These are phyloP conservation scores for Amphiura filiformis DNA, from an alignment of 35 echinoderm and acorn worm species.

Conservation along the genomic window DNA sequence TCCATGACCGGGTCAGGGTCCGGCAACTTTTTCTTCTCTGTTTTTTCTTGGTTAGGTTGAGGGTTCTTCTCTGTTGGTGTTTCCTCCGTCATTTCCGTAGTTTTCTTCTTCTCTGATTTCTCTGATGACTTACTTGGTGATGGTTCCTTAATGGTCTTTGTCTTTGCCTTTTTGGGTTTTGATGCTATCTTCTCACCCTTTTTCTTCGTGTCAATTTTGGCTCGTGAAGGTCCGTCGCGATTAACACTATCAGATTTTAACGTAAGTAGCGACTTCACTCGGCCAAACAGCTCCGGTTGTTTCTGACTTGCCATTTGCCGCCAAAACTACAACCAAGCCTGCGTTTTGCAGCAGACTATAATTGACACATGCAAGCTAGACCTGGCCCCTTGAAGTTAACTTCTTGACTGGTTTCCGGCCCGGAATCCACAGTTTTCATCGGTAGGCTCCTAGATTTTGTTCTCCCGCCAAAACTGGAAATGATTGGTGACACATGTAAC, in stretches of 20 bases:
- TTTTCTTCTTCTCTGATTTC: background rate
- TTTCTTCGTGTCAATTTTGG: background rate
- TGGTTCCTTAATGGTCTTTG: background rate
- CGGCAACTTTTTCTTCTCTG: background rate
- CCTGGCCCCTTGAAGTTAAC: background rate
- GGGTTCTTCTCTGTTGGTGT: background rate
- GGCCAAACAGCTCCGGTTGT: background rate
- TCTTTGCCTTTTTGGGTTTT: background rate
- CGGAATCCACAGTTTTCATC: background rate
- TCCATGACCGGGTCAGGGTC: background rate
- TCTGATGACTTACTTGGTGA: background rate
- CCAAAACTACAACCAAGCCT: background rate
- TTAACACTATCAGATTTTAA: background rate
- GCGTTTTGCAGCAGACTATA: background rate
- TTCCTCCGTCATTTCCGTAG: background rate
- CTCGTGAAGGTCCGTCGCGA: background rate
- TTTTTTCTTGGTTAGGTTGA: background rate
- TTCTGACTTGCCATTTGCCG: background rate
- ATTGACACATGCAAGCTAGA: background rate
- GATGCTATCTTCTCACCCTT: background rate
- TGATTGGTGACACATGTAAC: background rate
- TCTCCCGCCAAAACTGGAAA: background rate
- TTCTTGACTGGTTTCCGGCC: background rate
- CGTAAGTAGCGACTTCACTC: background rate
- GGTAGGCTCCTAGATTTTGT: background rate